These are phyloP conservation scores for Enteromius viviparus DNA, from an alignment of 2,797 vertebrate species.

Conservation along the genomic window DNA sequence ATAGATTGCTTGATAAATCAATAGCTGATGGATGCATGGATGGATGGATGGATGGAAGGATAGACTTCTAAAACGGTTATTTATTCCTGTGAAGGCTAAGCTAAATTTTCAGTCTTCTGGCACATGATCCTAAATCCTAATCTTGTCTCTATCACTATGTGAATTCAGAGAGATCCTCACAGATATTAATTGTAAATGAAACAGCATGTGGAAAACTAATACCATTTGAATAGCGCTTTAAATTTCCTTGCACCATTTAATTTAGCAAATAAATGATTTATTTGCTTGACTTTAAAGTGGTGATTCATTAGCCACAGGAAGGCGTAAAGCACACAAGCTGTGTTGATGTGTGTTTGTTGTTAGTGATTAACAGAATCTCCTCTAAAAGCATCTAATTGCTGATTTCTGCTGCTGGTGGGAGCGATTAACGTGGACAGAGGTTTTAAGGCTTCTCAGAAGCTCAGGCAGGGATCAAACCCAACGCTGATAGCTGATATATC, in stretches of 20 bases:
- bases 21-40: no score
- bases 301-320: constrained; percentile 35
- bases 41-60: no score
- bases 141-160: background rate
- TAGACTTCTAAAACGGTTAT: background rate
- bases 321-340: constrained; percentile 24
- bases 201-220: constrained; percentile 15
- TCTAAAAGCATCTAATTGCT: constrained; percentile 36
- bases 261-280: constrained; percentile 23
- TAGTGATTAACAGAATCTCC: constrained; percentile 42
- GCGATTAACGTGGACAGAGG: constrained; percentile 41
- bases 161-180: background rate
- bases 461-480: constrained; percentile 26
- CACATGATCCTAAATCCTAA: background rate
- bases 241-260: constrained; percentile 8
- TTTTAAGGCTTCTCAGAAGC: constrained; percentile 28
- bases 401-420: constrained; percentile 23
- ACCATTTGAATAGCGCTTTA: constrained; percentile 1
- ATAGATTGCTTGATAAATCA: no score
- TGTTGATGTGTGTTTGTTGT: constrained; percentile 40
- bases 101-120: background rate
- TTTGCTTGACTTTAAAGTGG: constrained; percentile 26
- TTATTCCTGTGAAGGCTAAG: background rate
- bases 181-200: constrained; percentile 1
- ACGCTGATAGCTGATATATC: constrained; percentile 19